Base-by-base conservation (phyloP, 1,140 invertebrate species). In the Scaptomyza graminum region DNA sequence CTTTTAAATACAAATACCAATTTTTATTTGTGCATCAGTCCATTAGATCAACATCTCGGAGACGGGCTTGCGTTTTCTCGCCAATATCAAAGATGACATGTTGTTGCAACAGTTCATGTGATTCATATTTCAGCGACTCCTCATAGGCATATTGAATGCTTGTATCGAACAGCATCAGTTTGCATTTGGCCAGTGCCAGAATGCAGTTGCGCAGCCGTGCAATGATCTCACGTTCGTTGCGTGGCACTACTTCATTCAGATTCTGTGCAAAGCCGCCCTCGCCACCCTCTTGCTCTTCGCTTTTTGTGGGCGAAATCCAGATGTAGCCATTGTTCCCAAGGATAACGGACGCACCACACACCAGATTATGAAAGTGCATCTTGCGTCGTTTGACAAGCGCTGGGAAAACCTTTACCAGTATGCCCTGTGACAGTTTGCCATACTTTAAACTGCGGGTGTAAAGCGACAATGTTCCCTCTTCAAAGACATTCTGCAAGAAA, bases 391-490 rank as follows among this genome's bases (percentile, higher is more conserved):
- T 98, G 16, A 99, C 95, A 9, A 99, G 92, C n/a, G 96, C 96
- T 5, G 98, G 97, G 16, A 97, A 96, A 0, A 99, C 98, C 93
- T 97, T 96, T 0, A 99, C 92, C 69, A 99, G 93, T 16, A 96
- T 94, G 7, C 99, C 99, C 92, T 98, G 97, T 0, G 80, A 79
- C 90, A 97, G 95, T 93, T 98, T 99, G 49, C 99, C 99, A 94
- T 99, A 99, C 90, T 98, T 99, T 44, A 99, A 94, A 92, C 97
- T 99, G 92, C 99, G 94, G 0, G 98, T 99, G 89, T 99, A 98
- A 15, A 99, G 93, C 0, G 97, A 98, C 3, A 99, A 91, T 5
- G 96, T 95, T 15, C 98, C 98, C 93, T 99, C 98, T 39, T 95
- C 93, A 91, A 96, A 98, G 15, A 98, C 94, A 92, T 95, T 97